Evolutionary conservation across 2,113 vertebrate genomes (phyloP), one percentile per base, ranked within the genome.

Genomic region (Nematolebias whitei): DNA sequence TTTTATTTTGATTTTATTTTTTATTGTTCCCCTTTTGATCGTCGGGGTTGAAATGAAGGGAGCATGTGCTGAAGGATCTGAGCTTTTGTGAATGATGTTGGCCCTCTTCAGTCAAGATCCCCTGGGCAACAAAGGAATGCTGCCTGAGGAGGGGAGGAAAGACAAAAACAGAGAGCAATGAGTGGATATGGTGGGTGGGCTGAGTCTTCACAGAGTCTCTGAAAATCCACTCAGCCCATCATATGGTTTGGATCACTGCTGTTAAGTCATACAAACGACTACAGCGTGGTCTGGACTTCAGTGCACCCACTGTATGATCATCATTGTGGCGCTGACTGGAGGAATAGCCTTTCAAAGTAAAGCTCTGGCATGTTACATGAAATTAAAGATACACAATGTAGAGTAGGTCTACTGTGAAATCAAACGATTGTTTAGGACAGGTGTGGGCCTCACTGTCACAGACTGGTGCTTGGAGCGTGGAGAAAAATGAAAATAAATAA

Each of bases 161-260:
- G 55, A 63, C 35, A 5, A 57, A 78, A 63, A 63, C n/a, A 74
- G 51, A 74, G 66, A 71, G 64, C 58, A 50, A 59, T 43, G 62
- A 85, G 71, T 32, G 63, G 48, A 69, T 65, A 73, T 66, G 54
- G 85, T 91, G 89, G 88, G 89, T 91, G 91, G 92, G 84, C 89
- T 84, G 59, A 61, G 60, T 84, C 73, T 73, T 67, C 78, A 61
- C 71, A 48, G 71, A 80, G 55, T 79, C 80, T 87, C 79, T 85
- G 79, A 74, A 74, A 75, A 83, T 86, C 76, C 68, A 70, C 66
- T 84, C 74, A 80, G 74, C 78, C 54, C 69, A 78, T 92, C 91
- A 91, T 91, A 87, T 92, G 87, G 85, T 90, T 92, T 91, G 70
- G 71, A 90, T 92, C 88, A 88, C 40, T 51, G 47, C 74, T 56